Conservation (phyloP, 2,888 invertebrate species). For the Drosophila ustulata region DNA sequence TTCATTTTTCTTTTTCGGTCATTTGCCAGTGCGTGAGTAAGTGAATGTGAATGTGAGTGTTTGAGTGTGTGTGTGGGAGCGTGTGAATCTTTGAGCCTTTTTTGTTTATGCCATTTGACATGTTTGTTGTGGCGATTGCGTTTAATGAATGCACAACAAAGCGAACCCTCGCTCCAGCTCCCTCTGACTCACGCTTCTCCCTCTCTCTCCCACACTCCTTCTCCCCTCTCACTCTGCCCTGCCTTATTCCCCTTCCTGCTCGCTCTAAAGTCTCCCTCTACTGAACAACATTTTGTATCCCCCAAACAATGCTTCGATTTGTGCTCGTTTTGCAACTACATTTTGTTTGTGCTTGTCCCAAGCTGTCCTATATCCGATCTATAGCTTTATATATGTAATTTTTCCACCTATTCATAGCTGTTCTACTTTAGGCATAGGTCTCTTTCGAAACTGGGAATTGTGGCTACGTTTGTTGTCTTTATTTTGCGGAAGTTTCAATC, state of each 20-base stretch:
- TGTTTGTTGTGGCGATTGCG: constrained; percentile 32
- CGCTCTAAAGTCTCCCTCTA: neutral
- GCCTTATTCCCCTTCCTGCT: neutral
- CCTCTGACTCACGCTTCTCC: neutral
- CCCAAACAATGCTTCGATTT: constrained; percentile 4
- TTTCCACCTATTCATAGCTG: constrained; percentile 1
- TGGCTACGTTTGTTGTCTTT: constrained; percentile 6
- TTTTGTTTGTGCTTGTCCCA: neutral
- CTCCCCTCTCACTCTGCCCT: neutral
- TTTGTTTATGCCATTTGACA: constrained; percentile 40
- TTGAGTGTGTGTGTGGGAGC: constrained; percentile 1
- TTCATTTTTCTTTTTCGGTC: constrained; percentile 7
- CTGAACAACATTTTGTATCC: neutral
- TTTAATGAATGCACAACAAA: constrained; percentile 52
- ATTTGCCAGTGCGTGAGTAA: neutral
- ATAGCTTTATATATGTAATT: constrained; percentile 1
- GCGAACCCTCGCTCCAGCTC: constrained; percentile 18
- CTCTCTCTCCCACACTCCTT: too few species aligned
- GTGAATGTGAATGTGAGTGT: neutral
- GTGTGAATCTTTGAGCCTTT: constrained; percentile 15
- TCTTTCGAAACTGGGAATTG: constrained; percentile 9
- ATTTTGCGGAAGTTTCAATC: constrained; percentile 71
- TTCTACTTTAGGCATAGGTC: neutral
- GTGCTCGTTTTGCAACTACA: neutral
- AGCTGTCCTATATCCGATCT: constrained; percentile 15